Evolutionary conservation across 2,113 vertebrate genomes (phyloP), one percentile per base, ranked within the genome.

Genomic region (Emydocephalus ijimae): DNA sequence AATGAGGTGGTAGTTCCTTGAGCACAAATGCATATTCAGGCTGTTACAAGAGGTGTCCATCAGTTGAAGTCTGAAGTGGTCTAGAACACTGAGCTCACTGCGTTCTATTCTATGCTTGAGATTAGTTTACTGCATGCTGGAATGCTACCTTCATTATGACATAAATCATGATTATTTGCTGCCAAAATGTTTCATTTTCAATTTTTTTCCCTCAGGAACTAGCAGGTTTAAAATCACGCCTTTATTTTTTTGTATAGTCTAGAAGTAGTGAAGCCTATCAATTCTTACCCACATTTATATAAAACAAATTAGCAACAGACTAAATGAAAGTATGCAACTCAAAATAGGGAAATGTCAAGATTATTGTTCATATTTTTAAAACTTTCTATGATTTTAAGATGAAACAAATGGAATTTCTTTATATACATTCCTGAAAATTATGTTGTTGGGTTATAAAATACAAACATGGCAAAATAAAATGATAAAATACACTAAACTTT

Each of bases 121-220:
- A 52, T 57, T 89, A 43, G 39, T 20, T 55, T 85, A 69, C 26
- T 92, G 34, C 29, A 20, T 48, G 26, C 23, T 92, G 61, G 64
- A 92, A 92, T 81, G 87, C 26, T 74, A 52, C 50, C 24, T 29
- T 81, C 87, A 92, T 89, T 89, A 89, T 92, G 91, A 89, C 34
- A 86, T 89, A 81, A 92, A 89, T 43, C 21, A n/a, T 64, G 9
- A 52, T 21, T 34, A 34, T 61, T 39, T 9, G 21, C 20, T 91
- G 18, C 56, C 57, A 87, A 91, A 59, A 59, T 86, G 81, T 50
- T 56, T 87, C 0, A 61, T 86, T 86, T 56, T 48, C 54, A 87
- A 21, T 11, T 81, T 26, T 54, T 3, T 3, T 0, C 23, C 12
- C 29, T 69, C 8, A 55, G 64, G 50, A 43, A 61, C 21, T 9